These are phyloP conservation scores for Netelia inedita DNA, from an alignment of 2,888 invertebrate species.

Conservation along the genomic window DNA sequence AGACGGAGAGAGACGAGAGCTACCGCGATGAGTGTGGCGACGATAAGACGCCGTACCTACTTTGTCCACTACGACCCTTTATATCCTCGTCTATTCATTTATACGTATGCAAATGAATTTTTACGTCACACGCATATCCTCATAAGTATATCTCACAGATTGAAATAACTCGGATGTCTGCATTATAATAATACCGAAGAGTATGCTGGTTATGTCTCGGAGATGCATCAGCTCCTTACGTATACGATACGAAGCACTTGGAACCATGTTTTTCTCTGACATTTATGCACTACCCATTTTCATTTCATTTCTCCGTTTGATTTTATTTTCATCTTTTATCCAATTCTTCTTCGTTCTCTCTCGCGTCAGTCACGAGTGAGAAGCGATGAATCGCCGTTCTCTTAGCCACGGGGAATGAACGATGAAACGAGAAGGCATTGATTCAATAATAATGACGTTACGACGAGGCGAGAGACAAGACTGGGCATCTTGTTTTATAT, in stretches of 20 bases:
- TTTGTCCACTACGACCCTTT: constrained; percentile 34
- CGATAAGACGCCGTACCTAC: constrained; percentile 59
- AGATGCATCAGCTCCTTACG: constrained; percentile 42
- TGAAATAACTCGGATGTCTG: constrained; percentile 60
- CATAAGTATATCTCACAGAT: constrained; percentile 31
- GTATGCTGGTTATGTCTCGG: constrained; percentile 21
- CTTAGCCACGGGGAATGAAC: constrained; percentile 49
- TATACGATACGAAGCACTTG: not conserved
- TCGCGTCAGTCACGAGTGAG: not conserved
- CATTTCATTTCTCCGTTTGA: constrained; percentile 21
- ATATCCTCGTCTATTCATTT: constrained; percentile 16
- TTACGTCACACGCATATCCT: not conserved
- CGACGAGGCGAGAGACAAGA: constrained; percentile 42
- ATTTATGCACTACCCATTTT: constrained; percentile 15
- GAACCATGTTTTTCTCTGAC: constrained; percentile 2
- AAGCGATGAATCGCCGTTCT: constrained; percentile 22
- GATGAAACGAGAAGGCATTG: constrained; percentile 68
- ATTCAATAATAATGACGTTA: constrained; percentile 71
- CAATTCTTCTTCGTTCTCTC: constrained; percentile 48
- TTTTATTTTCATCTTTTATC: constrained; percentile 12
- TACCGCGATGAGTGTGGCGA: constrained; percentile 56
- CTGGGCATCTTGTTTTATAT: constrained; percentile 11
- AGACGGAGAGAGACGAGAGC: not conserved
- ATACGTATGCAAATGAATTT: not conserved
- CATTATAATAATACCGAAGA: constrained; percentile 34